Evolutionary conservation across 2,888 invertebrate species (phyloP).

Genomic region (Lochmaea capreae): DNA sequence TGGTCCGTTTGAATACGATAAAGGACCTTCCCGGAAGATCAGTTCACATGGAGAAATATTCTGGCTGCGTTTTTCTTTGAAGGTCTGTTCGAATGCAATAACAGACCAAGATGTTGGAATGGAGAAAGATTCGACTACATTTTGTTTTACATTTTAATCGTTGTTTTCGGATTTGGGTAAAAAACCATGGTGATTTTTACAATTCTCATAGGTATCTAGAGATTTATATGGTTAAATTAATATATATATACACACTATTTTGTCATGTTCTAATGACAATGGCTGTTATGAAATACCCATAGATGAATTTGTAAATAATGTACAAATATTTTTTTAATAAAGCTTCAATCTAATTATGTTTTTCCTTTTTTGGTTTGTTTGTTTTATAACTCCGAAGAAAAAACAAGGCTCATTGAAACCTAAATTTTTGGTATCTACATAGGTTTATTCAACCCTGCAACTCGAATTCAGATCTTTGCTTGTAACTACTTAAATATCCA

Average conservation of each 20-base stretch:
- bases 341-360: conserved; percentile 6
- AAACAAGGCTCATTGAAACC: not conserved
- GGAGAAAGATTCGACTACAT: not conserved
- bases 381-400: too few relatives aligned
- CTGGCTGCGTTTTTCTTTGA: not conserved
- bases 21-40: not conserved
- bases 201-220: not conserved
- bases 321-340: conserved; percentile 24
- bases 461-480: too few relatives aligned
- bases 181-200: not conserved
- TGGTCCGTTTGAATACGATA: not conserved
- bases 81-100: not conserved
- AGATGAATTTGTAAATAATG: conserved; percentile 28
- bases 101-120: not conserved
- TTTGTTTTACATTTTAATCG: not conserved
- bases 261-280: conserved; percentile 35
- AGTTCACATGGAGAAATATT: not conserved
- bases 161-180: not conserved
- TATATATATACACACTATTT: conserved; percentile 15
- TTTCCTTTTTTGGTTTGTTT: not conserved
- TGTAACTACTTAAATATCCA: too few relatives aligned
- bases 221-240: conserved; percentile 6
- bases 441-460: not conserved
- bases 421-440: not conserved
- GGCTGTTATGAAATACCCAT: conserved; percentile 22